Base-by-base conservation (phyloP, 2,797 vertebrate genomes). In the Rousettus madagascariensis region DNA sequence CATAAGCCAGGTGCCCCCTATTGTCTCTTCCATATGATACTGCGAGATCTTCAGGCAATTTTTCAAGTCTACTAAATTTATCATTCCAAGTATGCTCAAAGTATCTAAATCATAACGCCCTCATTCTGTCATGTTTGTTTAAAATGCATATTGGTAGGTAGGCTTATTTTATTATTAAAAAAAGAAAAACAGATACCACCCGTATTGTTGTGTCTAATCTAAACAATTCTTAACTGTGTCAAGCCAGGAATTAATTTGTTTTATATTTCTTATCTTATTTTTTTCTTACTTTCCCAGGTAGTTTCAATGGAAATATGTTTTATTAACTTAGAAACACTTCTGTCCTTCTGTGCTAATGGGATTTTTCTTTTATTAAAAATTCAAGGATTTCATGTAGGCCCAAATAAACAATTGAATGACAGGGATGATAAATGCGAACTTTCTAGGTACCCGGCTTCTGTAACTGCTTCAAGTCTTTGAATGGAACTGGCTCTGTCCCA, bases 51-150 rank as follows among this genome's bases (percentile, higher is more conserved):
- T 91, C 33, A 78, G 95, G 71, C 1, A 20, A 82, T 71, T 97
- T 94, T 91, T 83, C 43, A 97, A 69, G n/a, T 86, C 71, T 92
- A 69, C 88, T 95, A 89, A 96, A 95, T 97, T 94, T 97, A 96
- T 90, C 24, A 2, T 97, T 97, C 95, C 89, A 94, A 75, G 68
- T 95, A 79, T 55, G 66, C 4, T 22, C 22, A 26, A 72, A 95
- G 79, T 94, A 95, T 95, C 95, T 96, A 89, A 97, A 91, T 84
- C 16, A 59, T 88, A 93, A 94, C 97, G 94, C 11, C 90, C 98
- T 96, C 86, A 97, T 98, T 98, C 97, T 98, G 97, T 98, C 98
- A 97, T 68, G 92, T 94, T 97, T 96, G 38, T 87, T 97, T 94
- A 96, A 98, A 98, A 97, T 93, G 61, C 90, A 59, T 97, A 90